Conservation (phyloP, 2,113 vertebrate species). For the Tricholaema leucomelas region DNA sequence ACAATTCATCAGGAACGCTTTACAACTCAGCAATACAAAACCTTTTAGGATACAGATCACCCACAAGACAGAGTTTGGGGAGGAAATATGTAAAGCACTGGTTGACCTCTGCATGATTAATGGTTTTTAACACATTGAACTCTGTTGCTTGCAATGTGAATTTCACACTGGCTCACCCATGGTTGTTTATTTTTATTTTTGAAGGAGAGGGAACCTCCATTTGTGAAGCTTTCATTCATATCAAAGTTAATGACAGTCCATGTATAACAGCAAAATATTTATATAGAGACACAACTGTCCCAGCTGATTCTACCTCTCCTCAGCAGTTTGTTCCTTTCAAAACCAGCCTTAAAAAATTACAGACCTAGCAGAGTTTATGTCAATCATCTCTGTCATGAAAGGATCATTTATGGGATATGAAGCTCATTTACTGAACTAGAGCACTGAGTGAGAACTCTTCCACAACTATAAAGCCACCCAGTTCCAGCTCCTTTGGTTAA, state of each 20-base stretch:
- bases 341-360: neutral
- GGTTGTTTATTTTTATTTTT: slow-evolving; percentile 58
- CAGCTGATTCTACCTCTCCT: slow-evolving; percentile 6
- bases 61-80: slow-evolving; percentile 65
- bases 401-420: neutral
- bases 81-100: slow-evolving; percentile 71
- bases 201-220: neutral
- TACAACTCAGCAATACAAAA: slow-evolving; percentile 73
- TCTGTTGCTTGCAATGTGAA: slow-evolving; percentile 52
- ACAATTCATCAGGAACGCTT: slow-evolving; percentile 78
- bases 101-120: slow-evolving; percentile 81
- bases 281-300: neutral
- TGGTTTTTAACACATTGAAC: slow-evolving; percentile 78
- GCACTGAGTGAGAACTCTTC: neutral
- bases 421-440: neutral
- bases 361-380: neutral
- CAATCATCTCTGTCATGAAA: neutral
- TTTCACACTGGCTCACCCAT: slow-evolving; percentile 24
- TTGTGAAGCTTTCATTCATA: slow-evolving; percentile 24
- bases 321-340: neutral
- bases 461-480: rapidly evolving
- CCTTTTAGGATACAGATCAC: slow-evolving; percentile 77
- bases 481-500: neutral
- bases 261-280: slow-evolving; percentile 42
- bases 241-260: neutral